These are phyloP conservation scores for Caretta caretta DNA, from an alignment of 2,113 vertebrate species.

Conservation along the genomic window DNA sequence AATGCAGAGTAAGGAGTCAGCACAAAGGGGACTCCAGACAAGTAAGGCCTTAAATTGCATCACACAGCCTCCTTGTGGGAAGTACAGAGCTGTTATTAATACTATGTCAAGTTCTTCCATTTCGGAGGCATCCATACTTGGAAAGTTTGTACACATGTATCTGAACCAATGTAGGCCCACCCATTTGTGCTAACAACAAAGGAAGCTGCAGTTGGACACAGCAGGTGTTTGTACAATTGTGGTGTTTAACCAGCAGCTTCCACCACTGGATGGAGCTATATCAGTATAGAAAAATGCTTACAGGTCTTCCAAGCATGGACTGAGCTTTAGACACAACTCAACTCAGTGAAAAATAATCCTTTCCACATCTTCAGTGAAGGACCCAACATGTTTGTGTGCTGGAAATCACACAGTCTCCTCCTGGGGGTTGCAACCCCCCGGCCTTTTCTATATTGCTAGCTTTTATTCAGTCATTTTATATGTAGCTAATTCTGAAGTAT, in stretches of 20 bases:
- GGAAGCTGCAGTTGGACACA: rapidly evolving
- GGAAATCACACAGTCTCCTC: slow-evolving; percentile 1
- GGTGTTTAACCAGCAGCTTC: background rate
- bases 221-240: background rate
- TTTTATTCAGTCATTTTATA: background rate
- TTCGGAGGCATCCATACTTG: background rate
- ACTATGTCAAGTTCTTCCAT: background rate
- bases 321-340: background rate
- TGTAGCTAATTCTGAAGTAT: background rate
- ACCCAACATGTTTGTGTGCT: background rate
- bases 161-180: background rate
- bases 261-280: background rate
- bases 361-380: slow-evolving; percentile 30
- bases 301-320: background rate
- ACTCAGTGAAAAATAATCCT: slow-evolving; percentile 38
- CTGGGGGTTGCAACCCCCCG: background rate
- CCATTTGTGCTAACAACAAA: background rate
- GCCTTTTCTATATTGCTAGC: background rate
- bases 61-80: background rate
- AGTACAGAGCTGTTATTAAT: background rate
- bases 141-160: rapidly evolving
- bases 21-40: background rate
- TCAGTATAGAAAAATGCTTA: background rate
- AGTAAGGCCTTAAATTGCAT: background rate
- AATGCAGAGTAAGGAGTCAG: background rate